A percentile compares a stretch with the other conserved stretches of the same genome.
Evolutionary conservation across 1,140 invertebrate species (phyloP).

Genomic region (Eulimnadia texana): DNA sequence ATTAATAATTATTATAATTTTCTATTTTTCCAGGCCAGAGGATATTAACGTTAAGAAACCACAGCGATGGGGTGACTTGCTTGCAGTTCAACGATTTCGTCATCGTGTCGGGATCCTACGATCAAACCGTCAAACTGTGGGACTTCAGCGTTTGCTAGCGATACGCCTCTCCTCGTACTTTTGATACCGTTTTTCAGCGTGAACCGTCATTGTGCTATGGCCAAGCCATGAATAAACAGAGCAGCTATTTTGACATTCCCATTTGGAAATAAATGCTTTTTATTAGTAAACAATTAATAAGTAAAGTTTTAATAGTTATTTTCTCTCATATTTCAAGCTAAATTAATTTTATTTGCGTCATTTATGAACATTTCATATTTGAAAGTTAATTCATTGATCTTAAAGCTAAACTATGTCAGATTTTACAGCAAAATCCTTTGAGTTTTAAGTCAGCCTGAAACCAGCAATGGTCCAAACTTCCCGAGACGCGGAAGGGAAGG

Average conservation of each 20-base stretch:
- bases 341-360: too few species aligned
- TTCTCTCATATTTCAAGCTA: background rate
- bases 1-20: background rate
- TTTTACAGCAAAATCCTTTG: slow-evolving; percentile 8
- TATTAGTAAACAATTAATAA: background rate
- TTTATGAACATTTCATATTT: too few species aligned
- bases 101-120: slow-evolving; percentile 39
- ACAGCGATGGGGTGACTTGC: slow-evolving; percentile 39
- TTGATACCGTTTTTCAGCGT: background rate
- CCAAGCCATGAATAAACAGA: background rate
- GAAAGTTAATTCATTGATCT: too few species aligned
- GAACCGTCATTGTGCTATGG: background rate
- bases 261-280: background rate
- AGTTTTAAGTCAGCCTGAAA: background rate
- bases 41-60: slow-evolving; percentile 36
- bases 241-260: background rate
- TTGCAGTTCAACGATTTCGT: slow-evolving; percentile 38
- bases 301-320: background rate
- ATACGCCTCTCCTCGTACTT: background rate
- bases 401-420: too few species aligned
- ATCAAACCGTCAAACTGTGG: slow-evolving; percentile 40
- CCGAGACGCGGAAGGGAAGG: too few species aligned
- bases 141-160: slow-evolving; percentile 37
- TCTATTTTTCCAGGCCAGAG: slow-evolving; percentile 26
- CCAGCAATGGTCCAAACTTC: background rate